Conservation (phyloP, 2,113 vertebrate species). For the Apaloderma vittatum region DNA sequence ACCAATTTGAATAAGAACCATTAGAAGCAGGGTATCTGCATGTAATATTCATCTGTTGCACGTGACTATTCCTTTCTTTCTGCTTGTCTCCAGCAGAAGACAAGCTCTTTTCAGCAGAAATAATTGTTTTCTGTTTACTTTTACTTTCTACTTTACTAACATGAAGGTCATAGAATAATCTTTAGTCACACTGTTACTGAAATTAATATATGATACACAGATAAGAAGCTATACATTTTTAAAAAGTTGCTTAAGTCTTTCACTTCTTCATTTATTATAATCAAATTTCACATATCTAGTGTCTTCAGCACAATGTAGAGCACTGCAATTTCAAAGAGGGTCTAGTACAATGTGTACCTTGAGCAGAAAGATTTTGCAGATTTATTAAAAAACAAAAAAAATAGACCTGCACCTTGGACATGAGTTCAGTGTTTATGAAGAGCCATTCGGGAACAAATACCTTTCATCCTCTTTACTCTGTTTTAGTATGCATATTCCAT, state of each 20-base stretch:
- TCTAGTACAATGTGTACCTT: background rate
- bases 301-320: background rate
- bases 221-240: background rate
- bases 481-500: background rate
- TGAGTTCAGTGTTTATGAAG: background rate
- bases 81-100: background rate
- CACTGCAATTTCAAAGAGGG: background rate
- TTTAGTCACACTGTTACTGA: background rate
- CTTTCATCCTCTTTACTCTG: accelerated
- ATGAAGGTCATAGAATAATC: background rate
- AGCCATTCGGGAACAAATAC: background rate
- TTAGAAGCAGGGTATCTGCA: background rate
- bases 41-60: background rate
- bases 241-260: background rate
- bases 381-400: background rate
- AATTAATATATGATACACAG: background rate
- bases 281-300: background rate
- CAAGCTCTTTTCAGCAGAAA: background rate
- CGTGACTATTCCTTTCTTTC: background rate
- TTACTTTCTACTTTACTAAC: background rate
- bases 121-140: background rate
- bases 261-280: background rate
- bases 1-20: background rate
- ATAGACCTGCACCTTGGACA: background rate
- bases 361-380: background rate